A percentile compares a stretch with the other conserved stretches of the same genome.
Conservation (phyloP, 2,797 vertebrate species). For the Epinephelus coioides region DNA sequence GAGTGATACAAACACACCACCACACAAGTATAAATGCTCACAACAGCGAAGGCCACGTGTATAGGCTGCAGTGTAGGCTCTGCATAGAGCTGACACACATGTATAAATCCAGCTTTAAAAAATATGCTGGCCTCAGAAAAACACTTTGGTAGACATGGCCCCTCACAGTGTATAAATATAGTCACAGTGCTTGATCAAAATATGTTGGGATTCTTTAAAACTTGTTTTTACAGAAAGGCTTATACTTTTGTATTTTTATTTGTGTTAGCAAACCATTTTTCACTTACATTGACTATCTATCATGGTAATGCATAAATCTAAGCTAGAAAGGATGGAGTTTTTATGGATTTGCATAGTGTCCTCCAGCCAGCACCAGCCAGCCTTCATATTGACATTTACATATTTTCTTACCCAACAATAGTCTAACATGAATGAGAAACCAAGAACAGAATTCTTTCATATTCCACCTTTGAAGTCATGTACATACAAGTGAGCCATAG, state of each 20-base stretch:
- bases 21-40: too few species aligned
- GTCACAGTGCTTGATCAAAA: too few species aligned
- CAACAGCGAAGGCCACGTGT: too few species aligned
- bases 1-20: too few species aligned
- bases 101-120: too few species aligned
- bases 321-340: constrained; percentile 1
- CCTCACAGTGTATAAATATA: too few species aligned
- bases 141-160: too few species aligned
- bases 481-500: not conserved
- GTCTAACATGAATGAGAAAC: not conserved
- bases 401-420: not conserved
- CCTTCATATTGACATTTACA: constrained; percentile 17
- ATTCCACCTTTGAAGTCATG: not conserved
- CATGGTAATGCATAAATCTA: not conserved
- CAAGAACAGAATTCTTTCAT: not conserved
- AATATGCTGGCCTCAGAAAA: too few species aligned
- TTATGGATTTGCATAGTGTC: constrained; percentile 6
- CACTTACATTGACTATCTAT: not conserved
- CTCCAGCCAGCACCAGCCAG: not conserved
- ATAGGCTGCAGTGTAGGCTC: too few species aligned
- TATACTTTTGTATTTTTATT: constrained; percentile 5
- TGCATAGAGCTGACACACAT: too few species aligned
- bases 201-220: not conserved
- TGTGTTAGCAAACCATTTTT: not conserved
- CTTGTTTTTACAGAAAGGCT: not conserved